These are phyloP conservation scores for Seriola quinqueradiata DNA, from an alignment of 2,113 vertebrate species.

Conservation along the genomic window DNA sequence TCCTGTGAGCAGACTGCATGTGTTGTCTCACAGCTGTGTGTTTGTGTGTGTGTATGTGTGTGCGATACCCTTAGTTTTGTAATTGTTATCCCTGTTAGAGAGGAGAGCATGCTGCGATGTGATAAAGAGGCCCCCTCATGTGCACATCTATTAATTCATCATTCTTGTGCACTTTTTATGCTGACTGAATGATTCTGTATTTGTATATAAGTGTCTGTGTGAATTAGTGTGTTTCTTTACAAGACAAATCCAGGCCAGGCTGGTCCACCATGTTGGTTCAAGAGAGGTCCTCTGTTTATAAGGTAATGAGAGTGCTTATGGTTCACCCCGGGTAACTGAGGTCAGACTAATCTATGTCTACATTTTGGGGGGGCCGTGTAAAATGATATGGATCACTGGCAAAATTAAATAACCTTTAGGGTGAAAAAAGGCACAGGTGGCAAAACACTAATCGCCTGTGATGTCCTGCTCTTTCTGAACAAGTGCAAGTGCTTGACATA, in stretches of 20 bases:
- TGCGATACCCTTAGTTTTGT: conserved; percentile 20
- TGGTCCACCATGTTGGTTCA: conserved; percentile 57
- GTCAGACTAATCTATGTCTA: conserved; percentile 81
- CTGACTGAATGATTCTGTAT: not conserved
- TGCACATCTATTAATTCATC: not conserved
- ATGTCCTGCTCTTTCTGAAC: conserved; percentile 49
- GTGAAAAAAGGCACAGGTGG: conserved; percentile 73
- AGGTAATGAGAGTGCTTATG: conserved; percentile 77
- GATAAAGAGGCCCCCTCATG: not conserved
- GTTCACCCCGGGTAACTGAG: conserved; percentile 68
- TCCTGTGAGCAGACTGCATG: conserved; percentile 36
- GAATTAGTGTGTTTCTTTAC: conserved; percentile 42
- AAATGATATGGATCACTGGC: conserved; percentile 69
- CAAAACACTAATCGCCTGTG: conserved; percentile 64
- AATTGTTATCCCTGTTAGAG: conserved; percentile 23
- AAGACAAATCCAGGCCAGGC: conserved; percentile 24
- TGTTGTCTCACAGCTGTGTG: conserved; percentile 58
- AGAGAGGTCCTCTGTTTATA: conserved; percentile 70
- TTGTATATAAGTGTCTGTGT: not conserved
- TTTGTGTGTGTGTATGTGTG: conserved; percentile 13
- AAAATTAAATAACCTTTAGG: conserved; percentile 70
- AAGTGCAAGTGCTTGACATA: no score
- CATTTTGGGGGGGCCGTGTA: conserved; percentile 70
- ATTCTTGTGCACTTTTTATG: conserved; percentile 1
- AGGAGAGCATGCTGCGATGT: conserved; percentile 24